Percentiles rank a stretch among this genome's conserved stretches.
Conservation (phyloP, 2,797 vertebrate genomes). For the Xenentodon cancila region DNA sequence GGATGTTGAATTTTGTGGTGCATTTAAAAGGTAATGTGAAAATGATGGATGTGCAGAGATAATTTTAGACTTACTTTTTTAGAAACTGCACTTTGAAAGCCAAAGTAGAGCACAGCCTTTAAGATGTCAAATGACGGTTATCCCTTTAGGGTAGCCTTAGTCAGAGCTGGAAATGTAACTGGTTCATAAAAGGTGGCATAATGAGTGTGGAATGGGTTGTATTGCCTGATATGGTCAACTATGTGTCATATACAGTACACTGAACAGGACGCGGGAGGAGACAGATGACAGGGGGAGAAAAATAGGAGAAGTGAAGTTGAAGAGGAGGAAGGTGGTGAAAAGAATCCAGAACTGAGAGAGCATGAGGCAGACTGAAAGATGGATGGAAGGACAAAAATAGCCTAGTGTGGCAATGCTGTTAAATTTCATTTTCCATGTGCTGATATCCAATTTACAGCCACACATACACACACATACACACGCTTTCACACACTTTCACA, state of each 20-base stretch:
- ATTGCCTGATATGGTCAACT: slow-evolving; percentile 28
- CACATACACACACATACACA: slow-evolving; percentile 15
- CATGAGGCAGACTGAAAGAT: slow-evolving; percentile 62
- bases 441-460: slow-evolving; percentile 75
- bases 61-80: slow-evolving; percentile 36
- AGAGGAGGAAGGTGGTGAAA: slow-evolving; percentile 23
- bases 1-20: slow-evolving; percentile 11
- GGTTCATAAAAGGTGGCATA: slow-evolving; percentile 32
- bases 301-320: slow-evolving; percentile 26
- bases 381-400: slow-evolving; percentile 73
- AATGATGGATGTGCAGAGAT: slow-evolving; percentile 34
- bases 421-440: slow-evolving; percentile 77
- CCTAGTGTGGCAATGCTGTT: slow-evolving; percentile 66
- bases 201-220: slow-evolving; percentile 32
- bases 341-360: slow-evolving; percentile 48
- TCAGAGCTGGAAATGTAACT: slow-evolving; percentile 44
- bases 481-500: slow-evolving; percentile 26
- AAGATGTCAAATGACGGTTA: slow-evolving; percentile 54
- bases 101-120: slow-evolving; percentile 52
- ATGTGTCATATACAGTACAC: slow-evolving; percentile 27
- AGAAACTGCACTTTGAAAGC: slow-evolving; percentile 37
- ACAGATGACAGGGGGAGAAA: slow-evolving; percentile 27
- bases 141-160: slow-evolving; percentile 41
- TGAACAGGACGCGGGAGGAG: slow-evolving; percentile 18
- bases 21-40: slow-evolving; percentile 27